phyloP scores from a whole-genome alignment of 2,113 vertebrate genomes.

The Ginglymostoma cirratum region DNA sequence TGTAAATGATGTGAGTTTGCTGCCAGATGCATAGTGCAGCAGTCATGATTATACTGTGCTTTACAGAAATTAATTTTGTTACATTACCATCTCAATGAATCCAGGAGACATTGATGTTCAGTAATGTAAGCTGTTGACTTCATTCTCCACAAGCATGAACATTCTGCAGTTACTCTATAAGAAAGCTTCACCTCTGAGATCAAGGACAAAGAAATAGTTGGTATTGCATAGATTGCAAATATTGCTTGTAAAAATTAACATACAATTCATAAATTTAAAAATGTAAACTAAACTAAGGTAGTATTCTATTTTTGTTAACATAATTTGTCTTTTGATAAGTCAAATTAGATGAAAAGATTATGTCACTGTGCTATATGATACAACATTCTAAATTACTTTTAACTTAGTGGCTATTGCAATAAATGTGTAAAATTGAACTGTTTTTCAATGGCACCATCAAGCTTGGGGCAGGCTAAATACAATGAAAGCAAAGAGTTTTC shows the following conservation, averaged over 20 bases:
- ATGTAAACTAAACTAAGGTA: not conserved
- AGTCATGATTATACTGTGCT: slow-evolving; percentile 19
- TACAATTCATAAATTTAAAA: not conserved
- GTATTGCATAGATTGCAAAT: not conserved
- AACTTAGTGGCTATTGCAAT: not conserved
- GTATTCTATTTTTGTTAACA: not conserved
- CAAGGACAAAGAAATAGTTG: slow-evolving; percentile 1
- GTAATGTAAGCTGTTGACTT: not conserved
- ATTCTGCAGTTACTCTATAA: too few species aligned
- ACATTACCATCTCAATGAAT: slow-evolving; percentile 31
- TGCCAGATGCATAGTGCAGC: slow-evolving; percentile 1
- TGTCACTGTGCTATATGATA: not conserved
- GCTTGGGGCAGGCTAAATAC: not conserved
- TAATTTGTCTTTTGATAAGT: not conserved
- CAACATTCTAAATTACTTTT: not conserved
- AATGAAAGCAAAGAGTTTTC: not conserved
- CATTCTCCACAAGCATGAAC: not conserved
- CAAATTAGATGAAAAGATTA: not conserved
- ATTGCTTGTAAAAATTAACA: not conserved
- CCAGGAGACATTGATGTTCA: not conserved
- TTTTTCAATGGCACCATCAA: not conserved
- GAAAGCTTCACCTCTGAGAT: not conserved
- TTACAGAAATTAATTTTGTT: not conserved
- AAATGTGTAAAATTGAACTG: not conserved
- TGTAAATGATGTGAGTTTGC: slow-evolving; percentile 10